Conservation (phyloP, 2,797 vertebrate genomes). For the Miopithecus talapoin region DNA sequence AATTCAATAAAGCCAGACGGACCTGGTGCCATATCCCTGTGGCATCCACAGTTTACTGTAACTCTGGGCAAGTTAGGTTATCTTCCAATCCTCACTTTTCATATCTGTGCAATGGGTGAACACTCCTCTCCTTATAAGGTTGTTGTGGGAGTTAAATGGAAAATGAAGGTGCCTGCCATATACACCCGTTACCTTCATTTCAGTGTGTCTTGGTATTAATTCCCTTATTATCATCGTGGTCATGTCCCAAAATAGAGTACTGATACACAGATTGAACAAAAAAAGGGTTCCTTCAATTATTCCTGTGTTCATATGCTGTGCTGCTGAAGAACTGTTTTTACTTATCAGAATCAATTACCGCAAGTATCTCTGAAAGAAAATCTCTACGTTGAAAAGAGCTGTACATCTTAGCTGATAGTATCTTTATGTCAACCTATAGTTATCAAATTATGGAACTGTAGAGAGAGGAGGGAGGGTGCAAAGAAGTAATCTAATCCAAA, state of each 20-base stretch:
- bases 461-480: background rate
- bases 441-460: constrained; percentile 5
- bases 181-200: constrained; percentile 4
- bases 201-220: constrained; percentile 10
- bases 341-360: constrained; percentile 25
- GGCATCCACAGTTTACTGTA: background rate
- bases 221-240: background rate
- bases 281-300: constrained; percentile 11
- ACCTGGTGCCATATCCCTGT: background rate
- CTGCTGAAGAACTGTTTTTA: constrained; percentile 2
- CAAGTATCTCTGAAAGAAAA: constrained; percentile 27
- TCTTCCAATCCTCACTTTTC: background rate
- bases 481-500: background rate
- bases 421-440: constrained; percentile 5
- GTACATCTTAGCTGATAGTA: background rate
- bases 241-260: constrained; percentile 6
- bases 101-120: background rate
- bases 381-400: background rate
- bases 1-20: background rate
- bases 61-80: background rate
- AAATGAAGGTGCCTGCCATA: background rate
- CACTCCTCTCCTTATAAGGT: background rate
- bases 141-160: background rate
- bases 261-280: constrained; percentile 21
- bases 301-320: background rate